Evolutionary conservation across 2,888 invertebrate species (phyloP).

Genomic region (Gibbula magus): DNA sequence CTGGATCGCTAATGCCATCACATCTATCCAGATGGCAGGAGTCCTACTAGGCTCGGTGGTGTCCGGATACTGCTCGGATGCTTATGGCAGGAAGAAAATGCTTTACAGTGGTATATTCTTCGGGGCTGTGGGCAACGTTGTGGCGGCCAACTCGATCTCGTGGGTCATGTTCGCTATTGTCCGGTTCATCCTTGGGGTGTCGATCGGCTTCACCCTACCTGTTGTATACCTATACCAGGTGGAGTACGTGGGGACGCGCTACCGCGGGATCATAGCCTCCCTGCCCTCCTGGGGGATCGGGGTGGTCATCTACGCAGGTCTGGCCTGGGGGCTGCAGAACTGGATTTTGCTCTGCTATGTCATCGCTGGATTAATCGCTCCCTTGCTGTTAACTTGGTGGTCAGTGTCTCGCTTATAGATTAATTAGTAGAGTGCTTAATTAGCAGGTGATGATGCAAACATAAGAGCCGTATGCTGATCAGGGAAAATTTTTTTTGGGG

Average conservation of each 20-base stretch:
- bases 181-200: conserved; percentile 25
- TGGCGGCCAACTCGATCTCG: conserved; percentile 17
- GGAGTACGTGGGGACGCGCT: not conserved
- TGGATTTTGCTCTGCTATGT: not conserved
- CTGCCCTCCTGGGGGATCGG: conserved; percentile 1
- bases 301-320: not conserved
- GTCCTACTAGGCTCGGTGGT: conserved; percentile 22
- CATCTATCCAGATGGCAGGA: conserved; percentile 31
- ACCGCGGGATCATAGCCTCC: not conserved
- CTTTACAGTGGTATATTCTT: conserved; percentile 20
- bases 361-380: not conserved
- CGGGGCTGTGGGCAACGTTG: not conserved
- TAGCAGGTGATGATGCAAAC: too few species aligned
- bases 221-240: not conserved
- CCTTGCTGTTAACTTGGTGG: not conserved
- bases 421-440: not conserved
- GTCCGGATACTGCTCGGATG: conserved; percentile 29
- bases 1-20: conserved; percentile 30
- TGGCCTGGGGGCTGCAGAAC: not conserved
- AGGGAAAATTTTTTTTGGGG: too few species aligned
- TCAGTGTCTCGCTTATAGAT: not conserved
- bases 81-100: conserved; percentile 32
- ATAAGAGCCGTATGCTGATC: too few species aligned
- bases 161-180: conserved; percentile 36
- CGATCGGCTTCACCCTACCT: not conserved